Evolutionary conservation across 2,888 invertebrate genomes (phyloP).

Genomic region (Calliopum simillimum): DNA sequence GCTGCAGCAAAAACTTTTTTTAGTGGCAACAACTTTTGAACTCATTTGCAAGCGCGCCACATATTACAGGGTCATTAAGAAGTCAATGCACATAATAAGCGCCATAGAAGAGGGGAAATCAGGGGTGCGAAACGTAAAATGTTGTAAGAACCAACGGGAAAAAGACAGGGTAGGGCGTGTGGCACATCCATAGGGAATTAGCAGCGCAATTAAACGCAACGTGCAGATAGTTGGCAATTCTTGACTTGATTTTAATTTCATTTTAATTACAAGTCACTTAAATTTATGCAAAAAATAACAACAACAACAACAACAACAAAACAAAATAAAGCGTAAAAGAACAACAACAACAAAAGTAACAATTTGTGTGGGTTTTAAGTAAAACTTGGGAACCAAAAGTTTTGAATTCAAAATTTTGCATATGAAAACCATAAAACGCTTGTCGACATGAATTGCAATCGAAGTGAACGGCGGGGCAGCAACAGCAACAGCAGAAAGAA

Average conservation of each 20-base stretch:
- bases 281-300: background rate
- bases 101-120: no score
- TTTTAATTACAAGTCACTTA: conserved; percentile 6
- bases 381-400: no score
- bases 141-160: no score
- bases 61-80: conserved; percentile 4
- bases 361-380: background rate
- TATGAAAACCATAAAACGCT: conserved; percentile 5
- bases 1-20: no score
- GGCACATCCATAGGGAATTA: background rate
- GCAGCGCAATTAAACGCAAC: conserved; percentile 11
- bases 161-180: background rate
- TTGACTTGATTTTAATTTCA: background rate
- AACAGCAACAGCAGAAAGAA: background rate
- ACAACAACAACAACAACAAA: conserved; percentile 8
- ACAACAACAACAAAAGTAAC: background rate
- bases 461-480: background rate
- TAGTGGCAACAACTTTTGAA: background rate
- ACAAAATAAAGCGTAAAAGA: background rate
- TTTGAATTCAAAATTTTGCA: background rate
- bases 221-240: conserved; percentile 12
- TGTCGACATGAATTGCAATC: background rate
- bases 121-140: no score
- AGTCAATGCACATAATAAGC: background rate
- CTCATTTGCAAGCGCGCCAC: conserved; percentile 2